A percentile compares a stretch with the other conserved stretches of the same genome.
Conservation (phyloP, 2,797 vertebrate genomes). For the Tachyglossus aculeatus region DNA sequence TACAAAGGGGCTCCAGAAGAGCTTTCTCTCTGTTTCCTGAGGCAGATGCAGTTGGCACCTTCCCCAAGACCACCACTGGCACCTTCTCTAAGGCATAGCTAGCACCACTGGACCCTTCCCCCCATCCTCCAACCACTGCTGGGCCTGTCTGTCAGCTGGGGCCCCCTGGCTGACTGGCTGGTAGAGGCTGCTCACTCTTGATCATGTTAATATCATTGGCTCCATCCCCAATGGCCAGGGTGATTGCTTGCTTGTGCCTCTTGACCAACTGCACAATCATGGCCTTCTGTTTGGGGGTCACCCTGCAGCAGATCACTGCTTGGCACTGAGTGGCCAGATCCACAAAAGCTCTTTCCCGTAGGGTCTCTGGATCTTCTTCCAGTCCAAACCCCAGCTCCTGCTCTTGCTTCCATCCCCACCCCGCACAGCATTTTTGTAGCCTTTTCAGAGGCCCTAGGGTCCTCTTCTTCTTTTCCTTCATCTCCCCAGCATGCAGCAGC, state of each 20-base stretch:
- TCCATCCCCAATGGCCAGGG: constrained; percentile 90
- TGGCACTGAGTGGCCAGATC: constrained; percentile 84
- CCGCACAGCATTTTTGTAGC: too few relatives aligned
- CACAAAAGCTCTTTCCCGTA: constrained; percentile 78
- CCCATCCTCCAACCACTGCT: not conserved
- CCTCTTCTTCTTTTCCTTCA: not conserved
- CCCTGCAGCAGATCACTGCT: constrained; percentile 91
- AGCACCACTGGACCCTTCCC: not conserved
- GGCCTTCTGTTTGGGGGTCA: constrained; percentile 93
- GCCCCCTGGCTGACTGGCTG: rapidly evolving
- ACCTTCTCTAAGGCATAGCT: not conserved
- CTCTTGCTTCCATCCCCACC: too few relatives aligned
- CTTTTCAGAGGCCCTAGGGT: too few relatives aligned
- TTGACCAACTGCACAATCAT: constrained; percentile 84
- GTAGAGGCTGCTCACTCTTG: constrained; percentile 83
- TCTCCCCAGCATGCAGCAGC: constrained; percentile 12
- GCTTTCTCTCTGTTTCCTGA: too few relatives aligned
- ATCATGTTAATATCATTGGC: constrained; percentile 98
- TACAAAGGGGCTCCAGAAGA: too few relatives aligned
- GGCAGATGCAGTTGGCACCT: too few relatives aligned
- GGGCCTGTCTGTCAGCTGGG: too few relatives aligned
- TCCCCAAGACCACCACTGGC: not conserved
- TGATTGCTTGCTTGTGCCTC: constrained; percentile 81
- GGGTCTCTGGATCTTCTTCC: not conserved
- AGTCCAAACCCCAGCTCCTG: too few relatives aligned